phyloP scores from a whole-genome alignment of 2,888 invertebrate species.

The Platerodrilus igneus region DNA sequence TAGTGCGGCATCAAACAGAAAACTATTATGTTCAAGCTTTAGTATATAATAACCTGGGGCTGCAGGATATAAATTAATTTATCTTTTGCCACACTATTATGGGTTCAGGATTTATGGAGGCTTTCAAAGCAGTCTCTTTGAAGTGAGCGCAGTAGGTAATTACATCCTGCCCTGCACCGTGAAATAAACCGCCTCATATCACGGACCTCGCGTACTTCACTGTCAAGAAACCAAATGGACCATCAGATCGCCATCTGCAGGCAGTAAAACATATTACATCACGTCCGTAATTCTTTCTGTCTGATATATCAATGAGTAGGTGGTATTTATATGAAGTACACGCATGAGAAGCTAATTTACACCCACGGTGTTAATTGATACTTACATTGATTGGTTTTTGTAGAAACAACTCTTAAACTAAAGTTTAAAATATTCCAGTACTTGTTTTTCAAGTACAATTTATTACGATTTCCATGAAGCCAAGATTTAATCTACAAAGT shows the following conservation, averaged over 20 bases:
- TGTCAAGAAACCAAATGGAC: conserved; percentile 23
- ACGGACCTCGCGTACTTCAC: conserved; percentile 30
- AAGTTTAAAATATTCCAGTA: conserved; percentile 9
- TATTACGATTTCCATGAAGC: conserved; percentile 10
- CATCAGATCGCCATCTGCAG: conserved; percentile 19
- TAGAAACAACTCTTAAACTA: conserved; percentile 10
- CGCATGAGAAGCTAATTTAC: conserved; percentile 25
- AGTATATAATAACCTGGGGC: conserved; percentile 10
- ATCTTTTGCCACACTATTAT: conserved; percentile 23
- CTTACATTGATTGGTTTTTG: conserved; percentile 16
- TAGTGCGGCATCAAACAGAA: too few relatives aligned
- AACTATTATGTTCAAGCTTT: not conserved
- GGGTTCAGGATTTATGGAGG: conserved; percentile 28
- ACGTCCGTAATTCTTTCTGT: conserved; percentile 1
- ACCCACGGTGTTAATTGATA: conserved; percentile 25
- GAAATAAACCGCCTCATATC: conserved; percentile 35
- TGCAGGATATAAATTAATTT: conserved; percentile 26
- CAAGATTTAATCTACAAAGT: conserved; percentile 21
- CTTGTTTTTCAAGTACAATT: conserved; percentile 2
- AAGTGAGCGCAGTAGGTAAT: conserved; percentile 36
- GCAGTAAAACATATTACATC: conserved; percentile 13
- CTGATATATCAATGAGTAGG: conserved; percentile 17
- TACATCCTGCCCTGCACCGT: conserved; percentile 36
- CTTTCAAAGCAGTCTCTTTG: conserved; percentile 28
- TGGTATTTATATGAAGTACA: conserved; percentile 25